Evolutionary conservation across 2,888 invertebrate genomes (phyloP).

Genomic region (Pollenia labialis): DNA sequence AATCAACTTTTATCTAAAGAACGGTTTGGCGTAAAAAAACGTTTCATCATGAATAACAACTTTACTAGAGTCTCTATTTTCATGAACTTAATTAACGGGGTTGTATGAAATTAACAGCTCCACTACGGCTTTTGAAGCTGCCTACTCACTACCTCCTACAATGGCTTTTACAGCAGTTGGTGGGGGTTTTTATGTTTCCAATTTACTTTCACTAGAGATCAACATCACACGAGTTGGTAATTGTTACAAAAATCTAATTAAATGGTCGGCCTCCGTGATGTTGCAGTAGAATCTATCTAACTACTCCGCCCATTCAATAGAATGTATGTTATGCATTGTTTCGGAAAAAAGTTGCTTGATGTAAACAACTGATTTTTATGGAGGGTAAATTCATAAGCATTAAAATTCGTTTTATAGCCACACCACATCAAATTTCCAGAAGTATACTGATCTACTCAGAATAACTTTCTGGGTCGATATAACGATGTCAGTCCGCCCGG

Average conservation of each 20-base stretch:
- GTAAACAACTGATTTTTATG: background rate
- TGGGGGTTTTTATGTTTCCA: slow-evolving; percentile 42
- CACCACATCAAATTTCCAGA: no score
- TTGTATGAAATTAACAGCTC: slow-evolving; percentile 10
- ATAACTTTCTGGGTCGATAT: no score
- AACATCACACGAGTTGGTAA: slow-evolving; percentile 52
- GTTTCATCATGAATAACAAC: slow-evolving; percentile 43
- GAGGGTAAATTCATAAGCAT: slow-evolving; percentile 8
- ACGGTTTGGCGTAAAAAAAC: slow-evolving; percentile 14
- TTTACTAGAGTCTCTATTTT: slow-evolving; percentile 15
- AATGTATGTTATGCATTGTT: slow-evolving; percentile 19
- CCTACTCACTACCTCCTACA: background rate
- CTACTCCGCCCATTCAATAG: background rate
- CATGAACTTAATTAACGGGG: slow-evolving; percentile 66
- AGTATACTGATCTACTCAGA: no score
- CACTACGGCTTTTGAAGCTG: background rate
- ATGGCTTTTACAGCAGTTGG: background rate
- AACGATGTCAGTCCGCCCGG: no score
- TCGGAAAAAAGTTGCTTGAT: background rate
- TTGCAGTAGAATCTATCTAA: background rate
- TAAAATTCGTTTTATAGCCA: background rate
- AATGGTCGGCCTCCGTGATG: slow-evolving; percentile 24
- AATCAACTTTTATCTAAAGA: slow-evolving; percentile 41
- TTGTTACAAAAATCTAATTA: slow-evolving; percentile 70
- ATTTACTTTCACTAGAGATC: slow-evolving; percentile 65